Conservation (phyloP, 2,888 invertebrate genomes). For the Allophyes oxyacanthae region DNA sequence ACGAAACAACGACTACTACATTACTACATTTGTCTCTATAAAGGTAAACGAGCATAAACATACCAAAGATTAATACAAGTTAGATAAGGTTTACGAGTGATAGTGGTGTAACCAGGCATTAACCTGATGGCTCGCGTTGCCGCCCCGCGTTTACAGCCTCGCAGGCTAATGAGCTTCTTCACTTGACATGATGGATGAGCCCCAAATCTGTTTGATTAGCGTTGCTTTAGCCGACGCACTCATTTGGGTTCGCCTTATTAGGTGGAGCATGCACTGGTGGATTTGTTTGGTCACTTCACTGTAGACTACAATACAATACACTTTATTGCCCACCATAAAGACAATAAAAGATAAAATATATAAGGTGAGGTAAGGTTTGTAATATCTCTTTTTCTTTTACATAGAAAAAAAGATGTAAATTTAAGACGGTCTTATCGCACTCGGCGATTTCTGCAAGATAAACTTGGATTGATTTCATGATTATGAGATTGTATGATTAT, state of each 20-base stretch:
- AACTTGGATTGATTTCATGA: no score
- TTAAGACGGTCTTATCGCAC: no score
- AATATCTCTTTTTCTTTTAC: no score
- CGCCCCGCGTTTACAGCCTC: constrained; percentile 58
- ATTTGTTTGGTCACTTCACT: not conserved
- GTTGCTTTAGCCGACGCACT: constrained; percentile 67
- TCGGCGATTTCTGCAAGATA: no score
- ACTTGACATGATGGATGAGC: constrained; percentile 83
- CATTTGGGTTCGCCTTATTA: constrained; percentile 64
- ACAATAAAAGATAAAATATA: no score
- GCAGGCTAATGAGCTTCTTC: constrained; percentile 79
- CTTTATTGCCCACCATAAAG: no score
- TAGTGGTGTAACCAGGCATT: constrained; percentile 29
- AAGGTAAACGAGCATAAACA: constrained; percentile 19
- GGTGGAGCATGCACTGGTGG: constrained; percentile 46
- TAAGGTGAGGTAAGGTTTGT: no score
- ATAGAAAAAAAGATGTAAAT: no score
- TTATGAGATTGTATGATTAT: no score
- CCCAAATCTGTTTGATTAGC: constrained; percentile 84
- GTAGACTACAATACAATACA: no score
- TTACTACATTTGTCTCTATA: not conserved
- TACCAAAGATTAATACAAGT: constrained; percentile 9
- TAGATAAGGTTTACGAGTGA: constrained; percentile 10
- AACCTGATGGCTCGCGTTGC: constrained; percentile 40
- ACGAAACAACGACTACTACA: no score